phyloP scores from a whole-genome alignment of 2,888 invertebrate genomes.

The Hymenopus coronatus region DNA sequence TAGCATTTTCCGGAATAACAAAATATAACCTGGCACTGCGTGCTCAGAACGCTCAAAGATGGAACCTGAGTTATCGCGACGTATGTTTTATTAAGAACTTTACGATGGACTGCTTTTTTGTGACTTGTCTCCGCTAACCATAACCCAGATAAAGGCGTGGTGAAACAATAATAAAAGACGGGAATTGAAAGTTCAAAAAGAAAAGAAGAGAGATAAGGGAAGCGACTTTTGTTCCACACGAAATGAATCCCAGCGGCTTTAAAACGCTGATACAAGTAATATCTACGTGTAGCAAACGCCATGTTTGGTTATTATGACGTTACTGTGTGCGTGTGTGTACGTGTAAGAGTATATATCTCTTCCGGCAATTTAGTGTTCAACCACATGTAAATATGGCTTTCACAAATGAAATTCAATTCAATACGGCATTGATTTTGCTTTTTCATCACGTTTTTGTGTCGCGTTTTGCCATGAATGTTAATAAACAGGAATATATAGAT shows the following conservation, averaged over 20 bases:
- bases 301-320: background rate
- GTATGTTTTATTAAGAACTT: background rate
- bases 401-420: too few relatives aligned
- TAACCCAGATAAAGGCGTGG: background rate
- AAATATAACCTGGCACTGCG: background rate
- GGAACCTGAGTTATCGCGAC: background rate
- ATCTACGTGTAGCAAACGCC: background rate
- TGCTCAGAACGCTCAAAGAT: background rate
- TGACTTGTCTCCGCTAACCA: background rate
- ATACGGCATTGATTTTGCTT: too few relatives aligned
- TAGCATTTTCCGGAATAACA: too few relatives aligned
- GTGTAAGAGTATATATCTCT: too few relatives aligned
- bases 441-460: too few relatives aligned
- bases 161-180: background rate
- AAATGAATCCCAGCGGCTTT: background rate
- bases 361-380: too few relatives aligned
- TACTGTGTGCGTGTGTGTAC: too few relatives aligned
- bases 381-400: too few relatives aligned
- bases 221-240: background rate
- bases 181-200: background rate
- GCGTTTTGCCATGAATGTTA: too few relatives aligned
- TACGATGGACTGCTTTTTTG: background rate
- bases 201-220: background rate
- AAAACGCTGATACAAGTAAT: background rate
- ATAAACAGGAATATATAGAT: too few relatives aligned